These are phyloP conservation scores for Hippocampus kuda DNA, from an alignment of 2,797 vertebrate genomes.

Conservation along the genomic window DNA sequence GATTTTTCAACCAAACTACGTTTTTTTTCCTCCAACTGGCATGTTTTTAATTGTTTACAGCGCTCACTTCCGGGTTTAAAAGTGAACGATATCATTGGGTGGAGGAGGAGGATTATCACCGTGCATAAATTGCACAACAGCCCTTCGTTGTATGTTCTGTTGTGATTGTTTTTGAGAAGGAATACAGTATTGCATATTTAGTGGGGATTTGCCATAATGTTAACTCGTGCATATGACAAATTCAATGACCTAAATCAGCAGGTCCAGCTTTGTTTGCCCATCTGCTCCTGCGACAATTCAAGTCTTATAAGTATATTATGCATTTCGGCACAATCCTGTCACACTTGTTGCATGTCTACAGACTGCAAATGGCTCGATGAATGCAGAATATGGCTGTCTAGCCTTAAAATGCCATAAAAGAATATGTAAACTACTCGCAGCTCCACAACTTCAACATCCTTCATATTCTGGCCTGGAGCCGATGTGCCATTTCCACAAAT, in stretches of 20 bases:
- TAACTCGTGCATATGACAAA: background rate
- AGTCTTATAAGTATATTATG: slow-evolving; percentile 18
- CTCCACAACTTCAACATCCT: slow-evolving; percentile 8
- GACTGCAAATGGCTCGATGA: background rate
- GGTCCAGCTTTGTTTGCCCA: slow-evolving; percentile 36
- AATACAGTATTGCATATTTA: background rate
- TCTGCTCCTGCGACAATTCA: slow-evolving; percentile 40
- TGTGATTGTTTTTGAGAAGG: background rate
- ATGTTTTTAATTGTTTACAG: background rate
- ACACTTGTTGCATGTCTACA: slow-evolving; percentile 36
- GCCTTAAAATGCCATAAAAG: background rate
- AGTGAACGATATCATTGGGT: background rate
- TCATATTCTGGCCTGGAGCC: slow-evolving; percentile 5
- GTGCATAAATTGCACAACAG: background rate
- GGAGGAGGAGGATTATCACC: too few relatives aligned
- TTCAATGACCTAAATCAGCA: slow-evolving; percentile 39
- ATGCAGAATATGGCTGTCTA: background rate
- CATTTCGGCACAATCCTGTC: slow-evolving; percentile 15
- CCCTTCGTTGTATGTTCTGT: background rate
- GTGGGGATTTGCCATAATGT: background rate
- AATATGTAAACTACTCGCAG: background rate
- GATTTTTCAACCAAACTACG: background rate
- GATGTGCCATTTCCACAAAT: background rate
- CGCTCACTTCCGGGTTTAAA: background rate
- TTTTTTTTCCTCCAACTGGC: background rate